These are phyloP conservation scores for Tragulus kanchil DNA, from an alignment of 2,113 vertebrate genomes.

Conservation along the genomic window DNA sequence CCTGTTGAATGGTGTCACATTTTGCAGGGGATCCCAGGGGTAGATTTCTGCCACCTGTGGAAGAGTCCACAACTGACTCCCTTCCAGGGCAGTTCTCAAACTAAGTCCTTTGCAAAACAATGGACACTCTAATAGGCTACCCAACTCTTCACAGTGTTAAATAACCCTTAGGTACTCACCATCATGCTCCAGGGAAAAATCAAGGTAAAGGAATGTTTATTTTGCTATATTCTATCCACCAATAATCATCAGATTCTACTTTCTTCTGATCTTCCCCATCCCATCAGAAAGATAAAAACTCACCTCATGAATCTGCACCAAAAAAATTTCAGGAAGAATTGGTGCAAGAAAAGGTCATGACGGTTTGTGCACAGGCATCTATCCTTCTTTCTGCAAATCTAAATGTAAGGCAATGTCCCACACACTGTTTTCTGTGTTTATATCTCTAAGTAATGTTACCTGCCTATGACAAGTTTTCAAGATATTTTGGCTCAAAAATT, in stretches of 20 bases:
- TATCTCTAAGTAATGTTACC: neutral
- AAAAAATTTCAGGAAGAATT: no score
- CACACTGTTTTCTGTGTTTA: neutral
- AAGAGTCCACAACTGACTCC: neutral
- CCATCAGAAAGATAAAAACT: neutral
- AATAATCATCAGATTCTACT: neutral
- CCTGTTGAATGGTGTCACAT: neutral
- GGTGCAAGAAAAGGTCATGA: no score
- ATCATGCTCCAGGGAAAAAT: neutral
- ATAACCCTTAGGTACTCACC: neutral
- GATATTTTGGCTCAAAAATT: neutral
- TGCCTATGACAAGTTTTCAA: neutral
- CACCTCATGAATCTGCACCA: neutral
- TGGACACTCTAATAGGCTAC: neutral
- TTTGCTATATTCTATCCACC: neutral
- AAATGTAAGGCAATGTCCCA: rapidly evolving
- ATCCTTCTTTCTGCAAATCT: neutral
- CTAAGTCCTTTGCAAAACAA: neutral
- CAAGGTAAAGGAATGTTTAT: neutral
- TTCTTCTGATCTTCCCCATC: neutral
- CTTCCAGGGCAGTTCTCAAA: neutral
- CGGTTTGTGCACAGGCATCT: no score
- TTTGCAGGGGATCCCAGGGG: neutral
- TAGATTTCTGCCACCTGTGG: neutral
- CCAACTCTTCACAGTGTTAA: neutral